These are phyloP conservation scores for Hirtodrosophila confusa DNA, from an alignment of 2,888 invertebrate species.

Conservation along the genomic window DNA sequence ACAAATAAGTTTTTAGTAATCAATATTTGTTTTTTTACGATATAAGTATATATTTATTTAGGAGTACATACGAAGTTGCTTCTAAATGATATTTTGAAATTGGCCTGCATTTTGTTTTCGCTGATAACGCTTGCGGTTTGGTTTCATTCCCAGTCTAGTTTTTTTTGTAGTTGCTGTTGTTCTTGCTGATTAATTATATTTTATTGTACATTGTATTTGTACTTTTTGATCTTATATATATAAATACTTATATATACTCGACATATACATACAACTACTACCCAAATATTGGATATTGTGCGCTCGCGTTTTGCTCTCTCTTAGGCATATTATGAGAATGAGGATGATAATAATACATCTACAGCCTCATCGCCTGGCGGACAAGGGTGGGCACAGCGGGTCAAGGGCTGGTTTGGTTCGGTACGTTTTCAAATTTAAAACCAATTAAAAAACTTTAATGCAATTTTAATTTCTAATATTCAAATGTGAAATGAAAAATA, in stretches of 20 bases:
- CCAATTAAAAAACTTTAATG: conserved; percentile 42
- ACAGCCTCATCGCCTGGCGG: conserved; percentile 84
- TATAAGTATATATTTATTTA: too few species aligned
- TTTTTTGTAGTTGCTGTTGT: conserved; percentile 28
- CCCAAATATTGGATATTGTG: conserved; percentile 66
- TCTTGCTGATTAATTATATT: conserved; percentile 34
- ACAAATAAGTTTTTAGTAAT: too few species aligned
- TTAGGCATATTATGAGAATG: conserved; percentile 84
- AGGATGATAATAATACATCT: conserved; percentile 84
- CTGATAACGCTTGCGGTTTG: conserved; percentile 7
- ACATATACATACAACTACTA: conserved; percentile 50
- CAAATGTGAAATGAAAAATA: conserved; percentile 44
- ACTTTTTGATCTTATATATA: conserved; percentile 16
- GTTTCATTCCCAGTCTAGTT: conserved; percentile 49
- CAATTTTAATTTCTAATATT: conserved; percentile 50
- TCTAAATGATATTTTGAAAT: too few species aligned
- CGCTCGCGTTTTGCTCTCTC: conserved; percentile 76
- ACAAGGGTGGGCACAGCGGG: conserved; percentile 89
- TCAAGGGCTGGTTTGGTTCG: conserved; percentile 89
- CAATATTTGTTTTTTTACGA: too few species aligned
- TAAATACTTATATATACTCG: conserved; percentile 23
- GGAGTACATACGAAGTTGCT: too few species aligned
- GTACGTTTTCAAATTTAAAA: conserved; percentile 85
- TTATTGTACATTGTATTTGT: conserved; percentile 31
- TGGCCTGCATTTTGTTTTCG: not conserved